A percentile compares a stretch with the other conserved stretches of the same genome.
phyloP scores from a whole-genome alignment of 2,797 vertebrate genomes.

The Crypturellus tataupa region DNA sequence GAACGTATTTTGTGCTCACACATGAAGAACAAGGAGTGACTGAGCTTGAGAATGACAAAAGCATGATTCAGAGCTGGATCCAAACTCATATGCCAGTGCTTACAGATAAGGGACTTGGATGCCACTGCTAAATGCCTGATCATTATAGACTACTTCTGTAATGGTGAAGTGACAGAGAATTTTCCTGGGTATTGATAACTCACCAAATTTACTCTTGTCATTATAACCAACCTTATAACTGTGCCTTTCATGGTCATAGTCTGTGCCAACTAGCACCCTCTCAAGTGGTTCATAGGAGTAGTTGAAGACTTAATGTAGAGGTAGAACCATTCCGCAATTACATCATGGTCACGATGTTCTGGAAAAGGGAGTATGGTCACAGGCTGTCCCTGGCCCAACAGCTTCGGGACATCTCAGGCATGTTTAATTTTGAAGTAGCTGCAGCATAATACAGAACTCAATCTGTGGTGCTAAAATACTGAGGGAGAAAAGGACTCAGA shows the following conservation, averaged over 20 bases:
- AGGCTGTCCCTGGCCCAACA: neutral
- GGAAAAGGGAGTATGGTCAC: neutral
- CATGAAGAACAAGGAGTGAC: neutral
- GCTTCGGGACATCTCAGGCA: neutral
- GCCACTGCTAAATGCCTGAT: neutral
- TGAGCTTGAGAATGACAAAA: neutral
- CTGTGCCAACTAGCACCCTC: neutral
- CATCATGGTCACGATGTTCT: neutral
- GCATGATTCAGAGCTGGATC: neutral
- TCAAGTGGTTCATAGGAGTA: neutral
- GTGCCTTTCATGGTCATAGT: neutral
- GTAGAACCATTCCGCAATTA: neutral
- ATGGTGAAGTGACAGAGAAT: neutral
- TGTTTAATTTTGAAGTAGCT: neutral
- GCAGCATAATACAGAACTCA: neutral
- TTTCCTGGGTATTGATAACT: neutral
- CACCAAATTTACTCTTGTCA: neutral
- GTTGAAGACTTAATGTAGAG: rapidly evolving
- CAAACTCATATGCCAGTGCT: neutral
- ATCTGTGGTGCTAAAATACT: neutral
- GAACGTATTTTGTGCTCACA: neutral
- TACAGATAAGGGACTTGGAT: neutral
- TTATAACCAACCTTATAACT: neutral
- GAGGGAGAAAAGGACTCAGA: neutral
- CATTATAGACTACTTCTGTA: neutral